A percentile compares a stretch with the other conserved stretches of the same genome.
These are phyloP conservation scores for Pristiophorus japonicus DNA, from an alignment of 2,113 vertebrate genomes.

Conservation along the genomic window DNA sequence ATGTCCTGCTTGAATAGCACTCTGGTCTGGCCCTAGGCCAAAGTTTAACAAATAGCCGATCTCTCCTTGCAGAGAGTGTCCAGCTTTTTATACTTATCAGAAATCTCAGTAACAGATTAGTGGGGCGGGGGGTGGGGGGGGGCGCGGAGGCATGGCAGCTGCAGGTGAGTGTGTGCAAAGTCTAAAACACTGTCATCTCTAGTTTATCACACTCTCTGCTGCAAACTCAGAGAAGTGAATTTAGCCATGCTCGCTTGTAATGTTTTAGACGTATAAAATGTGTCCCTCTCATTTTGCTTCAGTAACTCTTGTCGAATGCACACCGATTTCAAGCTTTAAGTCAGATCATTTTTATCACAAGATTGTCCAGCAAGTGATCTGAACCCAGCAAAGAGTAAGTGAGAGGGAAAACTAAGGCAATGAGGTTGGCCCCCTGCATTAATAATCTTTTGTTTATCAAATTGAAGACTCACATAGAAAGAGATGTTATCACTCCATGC, in stretches of 20 bases:
- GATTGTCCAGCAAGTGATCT: not conserved
- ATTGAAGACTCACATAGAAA: not conserved
- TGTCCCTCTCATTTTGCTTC: not conserved
- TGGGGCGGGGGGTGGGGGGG: too few species aligned
- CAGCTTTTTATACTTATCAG: not conserved
- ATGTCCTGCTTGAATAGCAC: not conserved
- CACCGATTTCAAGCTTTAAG: not conserved
- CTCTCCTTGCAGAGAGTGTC: too few species aligned
- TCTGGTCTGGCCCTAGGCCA: not conserved
- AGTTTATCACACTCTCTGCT: not conserved
- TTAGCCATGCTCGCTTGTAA: not conserved
- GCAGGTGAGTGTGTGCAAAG: not conserved
- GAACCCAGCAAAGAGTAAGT: not conserved
- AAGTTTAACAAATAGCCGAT: not conserved
- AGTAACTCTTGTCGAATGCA: not conserved
- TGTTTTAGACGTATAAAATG: not conserved
- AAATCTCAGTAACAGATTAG: not conserved
- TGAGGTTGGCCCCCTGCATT: not conserved
- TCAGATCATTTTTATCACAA: not conserved
- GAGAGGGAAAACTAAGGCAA: too few species aligned
- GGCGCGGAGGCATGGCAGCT: not conserved
- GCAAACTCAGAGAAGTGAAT: not conserved
- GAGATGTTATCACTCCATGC: not conserved
- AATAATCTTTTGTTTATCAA: not conserved
- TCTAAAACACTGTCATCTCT: not conserved